Conservation (phyloP, 1,140 invertebrate genomes). For the Tribolium castaneum region DNA sequence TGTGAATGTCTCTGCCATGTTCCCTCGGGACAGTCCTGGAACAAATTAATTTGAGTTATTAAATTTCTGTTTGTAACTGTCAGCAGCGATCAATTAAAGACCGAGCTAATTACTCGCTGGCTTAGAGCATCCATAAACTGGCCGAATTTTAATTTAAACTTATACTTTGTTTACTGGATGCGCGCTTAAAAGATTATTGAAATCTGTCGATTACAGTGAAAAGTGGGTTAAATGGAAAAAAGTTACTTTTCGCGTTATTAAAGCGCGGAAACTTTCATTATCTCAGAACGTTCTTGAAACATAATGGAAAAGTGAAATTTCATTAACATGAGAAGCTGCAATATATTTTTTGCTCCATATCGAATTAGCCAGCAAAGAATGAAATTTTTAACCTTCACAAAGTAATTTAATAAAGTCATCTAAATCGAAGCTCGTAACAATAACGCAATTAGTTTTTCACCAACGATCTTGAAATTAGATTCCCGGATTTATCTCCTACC, state of each 20-base stretch:
- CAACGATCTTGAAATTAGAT: too few relatives aligned
- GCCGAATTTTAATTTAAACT: conserved; percentile 2
- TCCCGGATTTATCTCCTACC: too few relatives aligned
- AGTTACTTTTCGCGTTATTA: neutral
- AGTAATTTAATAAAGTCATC: neutral
- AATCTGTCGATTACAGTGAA: conserved; percentile 19
- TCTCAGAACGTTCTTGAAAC: conserved; percentile 13
- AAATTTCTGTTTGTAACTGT: conserved; percentile 1
- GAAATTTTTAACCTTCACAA: neutral
- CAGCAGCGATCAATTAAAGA: neutral
- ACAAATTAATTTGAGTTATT: conserved; percentile 12
- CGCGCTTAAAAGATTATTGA: conserved; percentile 3
- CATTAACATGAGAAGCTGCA: conserved; percentile 8
- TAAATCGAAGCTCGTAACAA: neutral
- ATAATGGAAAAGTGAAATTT: conserved; percentile 21
- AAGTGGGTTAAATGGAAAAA: conserved; percentile 17
- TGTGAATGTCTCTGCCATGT: neutral
- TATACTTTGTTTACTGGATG: neutral
- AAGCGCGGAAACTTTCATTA: conserved; percentile 2
- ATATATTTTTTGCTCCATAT: neutral
- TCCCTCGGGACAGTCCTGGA: neutral
- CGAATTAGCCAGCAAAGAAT: neutral
- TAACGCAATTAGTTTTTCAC: neutral
- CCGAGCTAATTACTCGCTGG: neutral
- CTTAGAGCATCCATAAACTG: neutral